Percentiles rank a stretch among this genome's conserved stretches.
phyloP scores from a whole-genome alignment of 2,888 invertebrate species.

The Thelaira solivaga region DNA sequence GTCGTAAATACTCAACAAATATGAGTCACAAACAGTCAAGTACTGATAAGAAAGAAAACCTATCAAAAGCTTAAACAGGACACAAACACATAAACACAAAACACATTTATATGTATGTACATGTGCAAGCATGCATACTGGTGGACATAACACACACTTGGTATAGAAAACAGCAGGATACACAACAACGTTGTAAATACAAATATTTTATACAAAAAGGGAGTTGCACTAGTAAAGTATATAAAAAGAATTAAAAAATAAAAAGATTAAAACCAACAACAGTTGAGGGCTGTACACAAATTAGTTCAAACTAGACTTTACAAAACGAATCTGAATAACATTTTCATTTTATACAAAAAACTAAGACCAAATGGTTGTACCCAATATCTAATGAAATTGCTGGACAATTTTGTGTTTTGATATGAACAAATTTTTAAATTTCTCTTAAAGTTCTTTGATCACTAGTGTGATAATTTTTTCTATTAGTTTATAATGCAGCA shows the following conservation, averaged over 20 bases:
- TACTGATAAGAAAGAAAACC: conserved; percentile 63
- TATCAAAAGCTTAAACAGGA: conserved; percentile 61
- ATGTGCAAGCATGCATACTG: too few species aligned
- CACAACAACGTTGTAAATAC: conserved; percentile 26
- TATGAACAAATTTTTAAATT: too few species aligned
- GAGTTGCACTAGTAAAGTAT: conserved; percentile 18
- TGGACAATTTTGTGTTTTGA: too few species aligned
- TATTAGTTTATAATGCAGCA: too few species aligned
- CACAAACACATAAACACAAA: conserved; percentile 19
- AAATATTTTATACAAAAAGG: conserved; percentile 42
- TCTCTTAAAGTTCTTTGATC: too few species aligned
- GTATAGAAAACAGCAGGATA: conserved; percentile 56
- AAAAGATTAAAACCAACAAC: background rate
- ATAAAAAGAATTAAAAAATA: conserved; percentile 18
- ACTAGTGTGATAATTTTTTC: too few species aligned
- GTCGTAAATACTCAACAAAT: conserved; percentile 61
- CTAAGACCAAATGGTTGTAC: too few species aligned
- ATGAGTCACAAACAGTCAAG: conserved; percentile 61
- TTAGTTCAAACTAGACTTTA: too few species aligned
- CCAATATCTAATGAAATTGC: too few species aligned
- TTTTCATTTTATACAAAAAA: too few species aligned
- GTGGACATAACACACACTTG: background rate
- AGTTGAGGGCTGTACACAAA: background rate
- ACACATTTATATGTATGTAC: too few species aligned
- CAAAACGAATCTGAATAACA: too few species aligned